Base-by-base conservation (phyloP, 2,113 vertebrate genomes). In the Hippotragus niger region DNA sequence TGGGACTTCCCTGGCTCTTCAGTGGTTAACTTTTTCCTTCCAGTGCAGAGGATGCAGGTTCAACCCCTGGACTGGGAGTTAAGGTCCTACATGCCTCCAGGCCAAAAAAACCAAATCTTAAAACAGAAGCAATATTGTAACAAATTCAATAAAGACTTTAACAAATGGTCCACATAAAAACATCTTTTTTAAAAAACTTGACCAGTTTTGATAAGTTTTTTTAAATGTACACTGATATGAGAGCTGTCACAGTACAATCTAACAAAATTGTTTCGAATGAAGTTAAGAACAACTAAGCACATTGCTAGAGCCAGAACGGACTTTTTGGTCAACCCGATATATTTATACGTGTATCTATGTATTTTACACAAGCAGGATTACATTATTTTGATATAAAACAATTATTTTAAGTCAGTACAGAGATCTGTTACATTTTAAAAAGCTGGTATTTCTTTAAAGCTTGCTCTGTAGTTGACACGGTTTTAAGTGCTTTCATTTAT, bases 371-470 rank as follows among this genome's bases (percentile, higher is more conserved):
- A 71, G 50, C 58, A 31, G 33, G 55, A 80, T 82, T 43, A 67
- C 84, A 43, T 93, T 96, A 62, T 83, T 97, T 94, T 40, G 36
- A 87, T 90, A 15, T 53, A 83, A 40, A 17, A 47, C 31, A 80
- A 0, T 2, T 87, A 64, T 92, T 82, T 92, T 43, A 90, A 36
- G 43, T 74, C 58, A 53, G 3, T 96, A 36, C n/a, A 92, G 57
- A 95, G 16, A 23, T 84, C 43, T 94, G 7, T 78, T 96, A 88
- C n/a, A 52, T 91, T 92, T 60, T 92, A 58, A 92, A 87, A 87
- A 92, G 36, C 58, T 74, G 36, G 27, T 91, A 9, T 52, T 92
- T 82, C 14, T 74, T 90, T 47, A 90, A 40, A 25, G 58, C 36
- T 87, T 31, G 16, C 33, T 94, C 0, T 40, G 25, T 52, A 21